Conservation (phyloP, 2,113 vertebrate species). For the Microcebus tavaratra region DNA sequence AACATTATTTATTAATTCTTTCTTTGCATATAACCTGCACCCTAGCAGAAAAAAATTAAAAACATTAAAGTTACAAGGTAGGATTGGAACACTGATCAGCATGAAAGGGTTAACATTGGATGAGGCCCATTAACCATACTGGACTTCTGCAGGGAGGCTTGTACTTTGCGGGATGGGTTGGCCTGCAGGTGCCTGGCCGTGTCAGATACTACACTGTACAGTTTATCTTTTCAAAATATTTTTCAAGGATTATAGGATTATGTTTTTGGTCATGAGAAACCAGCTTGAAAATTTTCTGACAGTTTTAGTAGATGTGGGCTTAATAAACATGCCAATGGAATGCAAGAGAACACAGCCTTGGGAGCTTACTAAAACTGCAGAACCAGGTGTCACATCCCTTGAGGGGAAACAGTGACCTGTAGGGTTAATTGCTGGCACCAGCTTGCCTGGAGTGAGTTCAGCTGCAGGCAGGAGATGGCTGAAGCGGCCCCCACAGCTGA, state of each 20-base stretch:
- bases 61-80: not conserved
- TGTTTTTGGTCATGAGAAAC: conserved; percentile 61
- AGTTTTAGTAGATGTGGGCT: conserved; percentile 56
- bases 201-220: conserved; percentile 9
- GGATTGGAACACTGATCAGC: not conserved
- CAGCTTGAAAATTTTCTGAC: conserved; percentile 64
- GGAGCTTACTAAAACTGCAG: conserved; percentile 38
- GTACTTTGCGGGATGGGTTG: not conserved
- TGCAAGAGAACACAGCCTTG: conserved; percentile 16
- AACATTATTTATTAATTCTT: not conserved
- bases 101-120: not conserved
- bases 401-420: conserved; percentile 51
- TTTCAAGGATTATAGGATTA: conserved; percentile 66
- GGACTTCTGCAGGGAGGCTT: not conserved
- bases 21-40: not conserved
- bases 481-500: not conserved
- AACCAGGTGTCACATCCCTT: conserved; percentile 59
- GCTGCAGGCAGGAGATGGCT: conserved; percentile 26
- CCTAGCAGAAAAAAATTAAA: not conserved
- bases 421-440: conserved; percentile 64
- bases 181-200: conserved; percentile 31
- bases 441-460: conserved; percentile 51
- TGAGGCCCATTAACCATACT: not conserved
- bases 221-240: conserved; percentile 63
- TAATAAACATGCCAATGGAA: conserved; percentile 58